Base-by-base conservation (phyloP, 1,140 invertebrate species). In the Drosophila rufa region DNA sequence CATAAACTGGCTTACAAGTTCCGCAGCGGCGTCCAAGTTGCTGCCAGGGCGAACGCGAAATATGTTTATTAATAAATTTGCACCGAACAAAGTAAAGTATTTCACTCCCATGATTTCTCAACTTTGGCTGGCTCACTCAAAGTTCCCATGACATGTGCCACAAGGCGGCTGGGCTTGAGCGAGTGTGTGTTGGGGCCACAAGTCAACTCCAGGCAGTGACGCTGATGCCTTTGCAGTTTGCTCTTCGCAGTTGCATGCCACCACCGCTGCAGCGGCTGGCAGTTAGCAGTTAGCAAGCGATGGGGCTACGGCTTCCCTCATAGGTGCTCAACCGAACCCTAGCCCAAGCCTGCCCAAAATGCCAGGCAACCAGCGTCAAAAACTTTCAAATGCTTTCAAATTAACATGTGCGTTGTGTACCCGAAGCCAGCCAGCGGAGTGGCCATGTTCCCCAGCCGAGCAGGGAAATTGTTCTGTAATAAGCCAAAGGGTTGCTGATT, bases 81-180 rank as follows among this genome's bases (percentile, higher is more conserved):
- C 74, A 67, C 65, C 73, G 70, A 90, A 79, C 81, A 90, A 90
- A 90, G 85, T 89, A 81, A 89, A 82, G 78, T 81, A 89, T 79
- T 89, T 79, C 80, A 81, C 84, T 89, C 84, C 80, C 85, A 89
- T 89, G 85, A 81, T 90, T 90, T 84, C 75, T 59, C 85, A 90
- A 89, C 70, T 67, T 82, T 66, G 27, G 51, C 60, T 55, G 48
- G 43, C 62, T 60, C 55, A 53, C 83, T 80, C 66, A 74, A 80
- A 89, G 80, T 87, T 87, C 84, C 84, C 84, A 87, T 87, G 80
- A 80, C 84, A 82, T 89, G 83, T 87, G 84, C 68, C 77, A 80
- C 65, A 75, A 61, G 64, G 42, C 59, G 22, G 65, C 47, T 17
- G 64, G 46, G 14, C 64, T 14, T 17, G 17, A 40, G 53, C 19